phyloP scores from a whole-genome alignment of 2,113 vertebrate genomes.

The Platysteira castanea region DNA sequence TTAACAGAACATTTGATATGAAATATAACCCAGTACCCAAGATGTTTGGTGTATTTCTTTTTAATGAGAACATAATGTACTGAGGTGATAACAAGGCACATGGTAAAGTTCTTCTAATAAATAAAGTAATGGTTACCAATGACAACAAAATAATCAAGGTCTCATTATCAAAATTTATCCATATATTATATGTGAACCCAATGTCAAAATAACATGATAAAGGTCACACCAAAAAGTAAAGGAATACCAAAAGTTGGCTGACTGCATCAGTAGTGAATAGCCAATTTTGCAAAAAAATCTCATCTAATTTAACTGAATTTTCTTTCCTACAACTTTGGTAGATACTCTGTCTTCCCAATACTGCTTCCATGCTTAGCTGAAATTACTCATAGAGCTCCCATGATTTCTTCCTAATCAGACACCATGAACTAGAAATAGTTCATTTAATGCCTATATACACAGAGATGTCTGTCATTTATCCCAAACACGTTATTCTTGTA shows the following conservation, averaged over 20 bases:
- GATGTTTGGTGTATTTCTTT: background rate
- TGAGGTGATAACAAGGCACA: background rate
- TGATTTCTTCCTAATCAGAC: background rate
- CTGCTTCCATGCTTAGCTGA: background rate
- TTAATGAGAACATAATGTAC: slow-evolving; percentile 22
- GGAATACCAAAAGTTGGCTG: background rate
- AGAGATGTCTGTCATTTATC: background rate
- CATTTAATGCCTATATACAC: background rate
- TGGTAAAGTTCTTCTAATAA: background rate
- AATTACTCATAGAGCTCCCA: background rate
- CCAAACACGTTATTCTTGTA: background rate
- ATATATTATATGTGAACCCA: background rate
- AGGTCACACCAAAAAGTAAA: background rate
- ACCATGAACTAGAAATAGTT: background rate
- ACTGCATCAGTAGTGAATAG: background rate
- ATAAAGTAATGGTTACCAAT: background rate
- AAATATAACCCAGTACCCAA: slow-evolving; percentile 11
- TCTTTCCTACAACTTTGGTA: background rate
- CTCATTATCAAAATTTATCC: background rate
- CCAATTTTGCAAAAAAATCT: background rate
- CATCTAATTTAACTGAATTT: background rate
- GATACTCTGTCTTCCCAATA: background rate
- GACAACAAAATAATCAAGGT: background rate
- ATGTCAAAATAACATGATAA: background rate
- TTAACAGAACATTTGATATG: slow-evolving; percentile 28